Percentiles rank a stretch among this genome's conserved stretches.
Conservation (phyloP, 2,113 vertebrate genomes). For the Empidonax traillii region DNA sequence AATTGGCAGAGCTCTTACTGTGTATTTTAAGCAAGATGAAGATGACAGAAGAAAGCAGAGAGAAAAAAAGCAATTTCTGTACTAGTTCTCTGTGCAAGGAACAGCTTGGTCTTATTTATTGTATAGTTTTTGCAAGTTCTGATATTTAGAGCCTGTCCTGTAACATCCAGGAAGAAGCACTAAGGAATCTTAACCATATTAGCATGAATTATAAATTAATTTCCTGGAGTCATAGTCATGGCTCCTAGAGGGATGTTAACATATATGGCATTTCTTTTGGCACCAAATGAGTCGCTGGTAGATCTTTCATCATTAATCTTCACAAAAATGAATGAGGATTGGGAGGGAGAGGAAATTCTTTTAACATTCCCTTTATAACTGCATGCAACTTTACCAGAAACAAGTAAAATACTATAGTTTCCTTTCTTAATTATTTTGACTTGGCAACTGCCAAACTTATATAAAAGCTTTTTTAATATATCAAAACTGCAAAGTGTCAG, state of each 20-base stretch:
- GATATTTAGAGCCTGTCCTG: background rate
- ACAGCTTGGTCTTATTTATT: slow-evolving; percentile 56
- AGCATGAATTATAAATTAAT: slow-evolving; percentile 41
- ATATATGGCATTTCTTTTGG: slow-evolving; percentile 43
- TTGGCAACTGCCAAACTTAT: slow-evolving; percentile 13
- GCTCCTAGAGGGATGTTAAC: slow-evolving; percentile 37
- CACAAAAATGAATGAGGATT: slow-evolving; percentile 11
- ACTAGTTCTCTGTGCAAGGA: slow-evolving; percentile 17
- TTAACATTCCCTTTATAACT: slow-evolving; percentile 17
- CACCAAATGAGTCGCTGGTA: slow-evolving; percentile 32
- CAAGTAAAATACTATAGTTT: slow-evolving; percentile 37
- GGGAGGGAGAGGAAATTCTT: background rate
- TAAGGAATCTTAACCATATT: background rate
- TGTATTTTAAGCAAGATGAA: slow-evolving; percentile 68
- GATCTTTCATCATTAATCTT: slow-evolving; percentile 45
- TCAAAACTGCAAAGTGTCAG: background rate
- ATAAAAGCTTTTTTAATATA: slow-evolving; percentile 39
- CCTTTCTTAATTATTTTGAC: slow-evolving; percentile 42
- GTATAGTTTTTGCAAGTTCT: slow-evolving; percentile 21
- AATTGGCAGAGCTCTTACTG: slow-evolving; percentile 50
- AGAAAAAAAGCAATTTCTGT: background rate
- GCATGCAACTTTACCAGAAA: slow-evolving; percentile 37
- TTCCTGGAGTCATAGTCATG: slow-evolving; percentile 37
- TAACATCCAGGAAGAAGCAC: slow-evolving; percentile 14
- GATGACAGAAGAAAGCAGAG: slow-evolving; percentile 32